These are phyloP conservation scores for Macrophya alboannulata DNA, from an alignment of 2,888 invertebrate species.

Conservation along the genomic window DNA sequence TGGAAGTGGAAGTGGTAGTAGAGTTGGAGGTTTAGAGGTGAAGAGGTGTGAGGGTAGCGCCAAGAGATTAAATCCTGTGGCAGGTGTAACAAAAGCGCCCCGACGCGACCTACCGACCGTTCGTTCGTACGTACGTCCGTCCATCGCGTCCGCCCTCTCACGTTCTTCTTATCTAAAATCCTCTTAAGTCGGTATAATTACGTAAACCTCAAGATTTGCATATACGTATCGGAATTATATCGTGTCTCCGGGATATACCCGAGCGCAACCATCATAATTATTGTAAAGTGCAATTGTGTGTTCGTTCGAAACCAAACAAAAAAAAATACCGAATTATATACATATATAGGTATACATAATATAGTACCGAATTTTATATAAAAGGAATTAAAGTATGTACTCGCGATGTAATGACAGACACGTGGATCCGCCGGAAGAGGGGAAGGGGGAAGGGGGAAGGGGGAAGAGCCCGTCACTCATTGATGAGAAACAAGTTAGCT, in stretches of 20 bases:
- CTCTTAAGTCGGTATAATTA: not conserved
- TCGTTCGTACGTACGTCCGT: not conserved
- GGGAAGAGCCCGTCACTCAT: constrained; percentile 16
- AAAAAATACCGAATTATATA: not conserved
- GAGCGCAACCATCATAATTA: too few relatives aligned
- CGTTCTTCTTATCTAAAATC: constrained; percentile 1
- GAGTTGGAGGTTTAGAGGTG: not conserved
- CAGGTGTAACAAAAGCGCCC: constrained; percentile 26
- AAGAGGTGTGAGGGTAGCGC: not conserved
- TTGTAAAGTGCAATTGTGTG: too few relatives aligned
- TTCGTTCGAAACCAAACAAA: too few relatives aligned
- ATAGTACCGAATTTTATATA: not conserved
- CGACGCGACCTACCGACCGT: not conserved
- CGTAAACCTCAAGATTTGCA: not conserved
- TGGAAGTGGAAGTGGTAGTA: too few relatives aligned
- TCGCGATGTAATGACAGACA: not conserved
- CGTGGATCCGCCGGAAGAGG: not conserved
- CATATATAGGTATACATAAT: not conserved
- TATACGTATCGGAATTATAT: not conserved
- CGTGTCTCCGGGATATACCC: not conserved
- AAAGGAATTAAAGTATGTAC: not conserved
- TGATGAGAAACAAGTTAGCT: constrained; percentile 17
- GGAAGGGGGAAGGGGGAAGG: not conserved
- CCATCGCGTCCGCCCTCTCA: not conserved
- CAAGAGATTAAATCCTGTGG: constrained; percentile 35